Conservation (phyloP, 2,797 vertebrate genomes). For the Gymnothorax javanicus region DNA sequence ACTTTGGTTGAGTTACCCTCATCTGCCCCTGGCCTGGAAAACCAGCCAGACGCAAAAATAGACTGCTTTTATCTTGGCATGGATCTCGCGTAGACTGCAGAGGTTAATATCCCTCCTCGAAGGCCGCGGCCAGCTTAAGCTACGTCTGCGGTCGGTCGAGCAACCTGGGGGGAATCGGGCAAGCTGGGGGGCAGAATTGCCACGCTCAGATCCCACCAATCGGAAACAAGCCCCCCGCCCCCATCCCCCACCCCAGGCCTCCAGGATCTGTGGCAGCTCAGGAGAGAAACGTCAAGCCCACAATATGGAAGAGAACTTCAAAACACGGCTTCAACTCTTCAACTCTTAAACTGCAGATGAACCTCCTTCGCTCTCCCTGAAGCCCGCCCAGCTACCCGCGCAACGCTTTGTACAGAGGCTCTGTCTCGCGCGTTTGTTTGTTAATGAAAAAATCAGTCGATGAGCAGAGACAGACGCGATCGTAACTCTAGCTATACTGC, state of each 20-base stretch:
- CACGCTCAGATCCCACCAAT: neutral
- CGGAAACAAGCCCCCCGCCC: neutral
- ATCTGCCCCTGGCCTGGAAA: neutral
- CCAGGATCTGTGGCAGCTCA: neutral
- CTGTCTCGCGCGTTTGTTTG: slow-evolving; percentile 1
- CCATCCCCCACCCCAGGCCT: neutral
- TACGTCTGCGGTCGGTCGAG: neutral
- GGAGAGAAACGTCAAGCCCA: neutral
- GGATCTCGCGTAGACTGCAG: neutral
- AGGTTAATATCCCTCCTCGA: neutral
- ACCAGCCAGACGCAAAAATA: neutral
- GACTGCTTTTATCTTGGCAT: neutral
- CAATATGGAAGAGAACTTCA: neutral
- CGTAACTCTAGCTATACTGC: neutral
- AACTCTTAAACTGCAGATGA: slow-evolving; percentile 16
- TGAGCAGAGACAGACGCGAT: slow-evolving; percentile 11
- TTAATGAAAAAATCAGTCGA: neutral
- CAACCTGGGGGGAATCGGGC: neutral
- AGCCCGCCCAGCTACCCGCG: neutral
- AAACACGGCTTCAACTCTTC: neutral
- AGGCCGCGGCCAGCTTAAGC: neutral
- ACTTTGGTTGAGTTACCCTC: neutral
- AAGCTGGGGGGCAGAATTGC: neutral
- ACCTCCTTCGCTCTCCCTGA: neutral
- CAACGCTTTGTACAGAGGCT: neutral